Base-by-base conservation (phyloP, 2,113 vertebrate genomes). In the Ardeotis arabs region DNA sequence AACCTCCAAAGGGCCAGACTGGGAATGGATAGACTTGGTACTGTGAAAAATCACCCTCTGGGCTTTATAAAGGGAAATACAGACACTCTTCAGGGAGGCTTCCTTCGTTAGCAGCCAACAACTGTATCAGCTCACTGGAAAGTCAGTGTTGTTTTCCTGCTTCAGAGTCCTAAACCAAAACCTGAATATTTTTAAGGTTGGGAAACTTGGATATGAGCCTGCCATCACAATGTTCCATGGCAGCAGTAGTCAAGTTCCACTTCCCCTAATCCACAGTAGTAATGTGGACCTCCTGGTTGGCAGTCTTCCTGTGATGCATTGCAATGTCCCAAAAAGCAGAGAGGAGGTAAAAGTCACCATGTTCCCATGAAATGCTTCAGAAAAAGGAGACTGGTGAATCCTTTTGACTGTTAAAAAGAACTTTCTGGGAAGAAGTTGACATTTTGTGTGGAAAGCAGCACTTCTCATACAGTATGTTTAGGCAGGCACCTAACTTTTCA, bases 41-140 rank as follows among this genome's bases (percentile, higher is more conserved):
- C 22, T 1, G 2, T 0, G 5, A 67, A 67, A 84, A 75, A 63
- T 14, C 52, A 41, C 11, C 4, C 1, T 56, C 21, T 64, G 59
- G 8, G 14, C 12, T 39, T 94, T n/a, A 33, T 52, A 55, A 78
- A 45, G 28, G 12, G 31, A 78, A 78, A 67, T 16, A 6, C 12
- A 74, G 62, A 47, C 24, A 25, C 18, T 6, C 4, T 25, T 22
- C 25, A 64, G 33, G 12, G 45, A 69, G 31, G 4, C 14, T 74
- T 76, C 41, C 53, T 55, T 84, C 27, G 13, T 62, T 41, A 49
- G 22, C 31, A 83, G 7, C 33, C 44, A 84, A 31, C 6, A 72
- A 15, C 11, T 77, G 3, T 11, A 60, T 41, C 39, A 58, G 35
- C 14, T 86, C 37, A n/a, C 21, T 39, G 31, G 55, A 74, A 91